Percentiles rank a stretch among this genome's conserved stretches.
These are phyloP conservation scores for Hirudinaria manillensis DNA, from an alignment of 2,888 invertebrate genomes.

Conservation along the genomic window DNA sequence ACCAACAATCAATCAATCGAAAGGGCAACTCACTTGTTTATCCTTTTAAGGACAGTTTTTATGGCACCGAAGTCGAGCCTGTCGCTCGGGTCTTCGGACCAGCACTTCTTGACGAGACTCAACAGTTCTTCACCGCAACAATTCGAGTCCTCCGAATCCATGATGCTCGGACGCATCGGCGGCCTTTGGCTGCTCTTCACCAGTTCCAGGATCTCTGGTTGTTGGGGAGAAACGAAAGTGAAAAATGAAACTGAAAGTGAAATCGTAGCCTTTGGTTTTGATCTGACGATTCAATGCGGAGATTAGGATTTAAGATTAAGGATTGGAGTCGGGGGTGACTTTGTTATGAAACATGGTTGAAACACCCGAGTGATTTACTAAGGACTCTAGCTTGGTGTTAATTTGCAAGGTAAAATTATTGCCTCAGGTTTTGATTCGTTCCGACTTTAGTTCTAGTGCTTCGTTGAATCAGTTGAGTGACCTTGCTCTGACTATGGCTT, in stretches of 20 bases:
- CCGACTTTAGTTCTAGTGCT: no score
- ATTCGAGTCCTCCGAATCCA: constrained; percentile 48
- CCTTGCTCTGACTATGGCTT: no score
- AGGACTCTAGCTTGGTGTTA: no score
- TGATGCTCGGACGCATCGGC: constrained; percentile 70
- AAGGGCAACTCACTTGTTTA: constrained; percentile 71
- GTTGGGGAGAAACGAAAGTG: not conserved
- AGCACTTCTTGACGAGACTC: constrained; percentile 78
- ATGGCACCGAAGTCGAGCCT: constrained; percentile 84
- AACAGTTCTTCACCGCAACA: constrained; percentile 62
- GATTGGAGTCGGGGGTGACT: no score
- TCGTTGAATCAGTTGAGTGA: no score
- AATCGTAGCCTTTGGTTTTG: not conserved
- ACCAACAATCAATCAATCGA: not conserved
- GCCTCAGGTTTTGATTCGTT: no score
- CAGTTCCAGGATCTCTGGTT: constrained; percentile 71
- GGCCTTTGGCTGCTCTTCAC: constrained; percentile 64
- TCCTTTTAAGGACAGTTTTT: constrained; percentile 78
- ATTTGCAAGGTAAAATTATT: no score
- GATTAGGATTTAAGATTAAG: no score
- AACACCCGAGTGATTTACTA: no score
- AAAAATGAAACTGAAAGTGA: not conserved
- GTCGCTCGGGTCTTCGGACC: constrained; percentile 85
- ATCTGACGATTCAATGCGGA: no score
- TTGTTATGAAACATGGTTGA: no score